Percentiles rank a stretch among this genome's conserved stretches.
phyloP scores from a whole-genome alignment of 2,888 invertebrate species.

The Sinotaia quadrata region DNA sequence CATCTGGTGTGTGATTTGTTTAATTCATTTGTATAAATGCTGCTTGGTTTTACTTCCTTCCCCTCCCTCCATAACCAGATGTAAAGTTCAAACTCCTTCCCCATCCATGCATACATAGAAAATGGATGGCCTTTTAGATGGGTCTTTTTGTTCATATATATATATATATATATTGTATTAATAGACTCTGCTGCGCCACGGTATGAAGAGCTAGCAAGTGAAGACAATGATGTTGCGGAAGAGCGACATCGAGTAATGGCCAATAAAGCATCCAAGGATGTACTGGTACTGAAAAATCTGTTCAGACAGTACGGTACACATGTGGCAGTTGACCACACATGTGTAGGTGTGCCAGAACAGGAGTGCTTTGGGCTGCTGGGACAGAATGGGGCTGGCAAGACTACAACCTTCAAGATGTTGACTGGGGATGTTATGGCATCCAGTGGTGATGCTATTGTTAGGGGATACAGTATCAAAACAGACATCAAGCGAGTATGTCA shows the following conservation, averaged over 20 bases:
- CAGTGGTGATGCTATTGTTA: conserved; percentile 81
- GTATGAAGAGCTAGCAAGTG: no score
- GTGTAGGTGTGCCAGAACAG: conserved; percentile 78
- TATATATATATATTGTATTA: no score
- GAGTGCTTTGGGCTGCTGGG: conserved; percentile 87
- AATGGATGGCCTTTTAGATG: no score
- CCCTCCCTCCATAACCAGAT: no score
- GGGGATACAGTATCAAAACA: conserved; percentile 73
- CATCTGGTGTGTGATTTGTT: no score
- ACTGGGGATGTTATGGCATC: conserved; percentile 85
- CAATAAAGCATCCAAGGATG: conserved; percentile 71
- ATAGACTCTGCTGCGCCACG: no score
- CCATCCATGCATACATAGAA: no score
- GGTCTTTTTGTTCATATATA: no score
- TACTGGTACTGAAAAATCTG: conserved; percentile 70
- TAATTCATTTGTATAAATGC: no score
- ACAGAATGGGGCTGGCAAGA: conserved; percentile 70
- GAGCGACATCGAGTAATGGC: conserved; percentile 67
- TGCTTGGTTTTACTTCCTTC: no score
- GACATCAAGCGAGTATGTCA: conserved; percentile 60
- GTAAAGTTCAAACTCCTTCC: no score
- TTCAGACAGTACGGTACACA: conserved; percentile 80
- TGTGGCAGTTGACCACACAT: conserved; percentile 61
- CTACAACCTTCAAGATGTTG: conserved; percentile 80
- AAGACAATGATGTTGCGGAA: conserved; percentile 68